A percentile compares a stretch with the other conserved stretches of the same genome.
These are phyloP conservation scores for Hyposoter dolosus DNA, from an alignment of 2,888 invertebrate species.

Conservation along the genomic window DNA sequence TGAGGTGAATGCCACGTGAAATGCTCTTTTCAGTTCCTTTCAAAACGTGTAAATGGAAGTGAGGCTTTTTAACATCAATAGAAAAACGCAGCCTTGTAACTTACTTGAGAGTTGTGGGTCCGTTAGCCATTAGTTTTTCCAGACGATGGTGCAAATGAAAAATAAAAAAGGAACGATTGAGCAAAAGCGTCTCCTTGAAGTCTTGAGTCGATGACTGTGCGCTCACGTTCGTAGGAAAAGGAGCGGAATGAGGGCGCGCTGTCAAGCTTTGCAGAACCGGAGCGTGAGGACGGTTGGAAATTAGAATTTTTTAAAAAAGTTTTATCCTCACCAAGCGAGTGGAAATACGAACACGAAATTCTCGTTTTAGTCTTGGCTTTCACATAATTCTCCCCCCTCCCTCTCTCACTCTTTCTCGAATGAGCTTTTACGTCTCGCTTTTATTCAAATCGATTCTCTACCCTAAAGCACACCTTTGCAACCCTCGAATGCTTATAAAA, in stretches of 20 bases:
- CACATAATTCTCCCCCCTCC: slow-evolving; percentile 39
- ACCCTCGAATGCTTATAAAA: neutral
- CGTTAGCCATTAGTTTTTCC: slow-evolving; percentile 43
- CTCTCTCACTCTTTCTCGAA: slow-evolving; percentile 40
- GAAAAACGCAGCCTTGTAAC: slow-evolving; percentile 26
- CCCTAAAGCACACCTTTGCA: slow-evolving; percentile 53
- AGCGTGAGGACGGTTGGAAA: slow-evolving; percentile 48
- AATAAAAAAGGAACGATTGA: slow-evolving; percentile 40
- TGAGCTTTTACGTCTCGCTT: slow-evolving; percentile 64
- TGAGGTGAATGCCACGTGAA: slow-evolving; percentile 14
- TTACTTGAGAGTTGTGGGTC: slow-evolving; percentile 1
- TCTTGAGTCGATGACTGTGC: slow-evolving; percentile 59
- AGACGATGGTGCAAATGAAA: slow-evolving; percentile 47
- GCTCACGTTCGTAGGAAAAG: slow-evolving; percentile 51
- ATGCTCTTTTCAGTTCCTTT: slow-evolving; percentile 46
- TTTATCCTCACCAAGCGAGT: slow-evolving; percentile 40
- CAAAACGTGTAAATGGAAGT: slow-evolving; percentile 32
- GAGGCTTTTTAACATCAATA: slow-evolving; percentile 51
- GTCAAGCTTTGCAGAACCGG: slow-evolving; percentile 28
- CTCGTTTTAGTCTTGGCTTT: slow-evolving; percentile 59
- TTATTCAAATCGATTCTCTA: slow-evolving; percentile 67
- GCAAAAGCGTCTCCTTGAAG: slow-evolving; percentile 58
- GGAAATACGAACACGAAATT: slow-evolving; percentile 58
- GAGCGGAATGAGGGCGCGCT: slow-evolving; percentile 35
- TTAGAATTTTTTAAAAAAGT: slow-evolving; percentile 55